phyloP scores from a whole-genome alignment of 2,888 invertebrate species.

The Ischnura elegans region DNA sequence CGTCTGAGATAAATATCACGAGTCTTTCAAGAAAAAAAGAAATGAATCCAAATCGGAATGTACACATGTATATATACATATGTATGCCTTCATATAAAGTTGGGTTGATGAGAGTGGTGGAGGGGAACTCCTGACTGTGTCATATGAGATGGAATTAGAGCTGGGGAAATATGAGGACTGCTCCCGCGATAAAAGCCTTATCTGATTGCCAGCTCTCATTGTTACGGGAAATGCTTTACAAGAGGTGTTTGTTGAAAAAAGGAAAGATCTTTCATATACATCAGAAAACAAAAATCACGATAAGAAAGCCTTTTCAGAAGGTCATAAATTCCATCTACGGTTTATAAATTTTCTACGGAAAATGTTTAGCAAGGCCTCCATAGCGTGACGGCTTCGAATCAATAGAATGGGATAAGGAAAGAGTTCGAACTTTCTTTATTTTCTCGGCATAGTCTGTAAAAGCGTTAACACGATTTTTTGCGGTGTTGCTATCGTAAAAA shows the following conservation, averaged over 20 bases:
- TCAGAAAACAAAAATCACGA: neutral
- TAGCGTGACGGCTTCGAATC: neutral
- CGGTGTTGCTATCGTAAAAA: too few relatives aligned
- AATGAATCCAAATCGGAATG: neutral
- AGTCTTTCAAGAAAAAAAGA: neutral
- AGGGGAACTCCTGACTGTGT: neutral
- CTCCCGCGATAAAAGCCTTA: constrained; percentile 21
- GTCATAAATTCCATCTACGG: constrained; percentile 22
- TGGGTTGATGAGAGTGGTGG: neutral
- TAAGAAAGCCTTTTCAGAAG: constrained; percentile 27
- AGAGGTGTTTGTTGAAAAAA: constrained; percentile 8
- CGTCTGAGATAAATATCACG: neutral
- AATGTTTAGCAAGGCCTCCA: neutral
- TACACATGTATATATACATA: neutral
- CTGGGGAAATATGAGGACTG: neutral
- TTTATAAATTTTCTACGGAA: constrained; percentile 18
- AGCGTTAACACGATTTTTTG: too few relatives aligned
- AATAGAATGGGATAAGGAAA: neutral
- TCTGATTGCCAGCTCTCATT: constrained; percentile 23
- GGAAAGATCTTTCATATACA: constrained; percentile 35
- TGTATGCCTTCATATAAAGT: neutral
- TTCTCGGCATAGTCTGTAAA: too few relatives aligned
- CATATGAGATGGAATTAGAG: constrained; percentile 40
- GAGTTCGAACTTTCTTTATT: too few relatives aligned
- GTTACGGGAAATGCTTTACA: constrained; percentile 16